These are phyloP conservation scores for Campylorhamphus procurvoides DNA, from an alignment of 2,113 vertebrate genomes.

Conservation along the genomic window DNA sequence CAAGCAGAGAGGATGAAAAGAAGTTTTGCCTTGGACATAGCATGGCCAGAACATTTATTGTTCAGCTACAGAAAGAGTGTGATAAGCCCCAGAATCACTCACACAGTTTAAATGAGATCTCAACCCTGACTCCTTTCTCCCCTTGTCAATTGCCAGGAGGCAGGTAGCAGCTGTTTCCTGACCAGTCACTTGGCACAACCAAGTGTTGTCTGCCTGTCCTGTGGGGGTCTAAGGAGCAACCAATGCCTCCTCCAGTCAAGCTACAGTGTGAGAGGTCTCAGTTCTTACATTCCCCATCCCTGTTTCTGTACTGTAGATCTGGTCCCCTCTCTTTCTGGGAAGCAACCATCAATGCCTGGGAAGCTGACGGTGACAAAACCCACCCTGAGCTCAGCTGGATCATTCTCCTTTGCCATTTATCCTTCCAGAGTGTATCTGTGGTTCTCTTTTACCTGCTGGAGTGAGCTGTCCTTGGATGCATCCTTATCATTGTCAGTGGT, in stretches of 20 bases:
- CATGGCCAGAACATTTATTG: neutral
- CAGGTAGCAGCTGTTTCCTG: neutral
- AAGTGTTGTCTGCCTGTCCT: neutral
- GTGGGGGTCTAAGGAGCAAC: neutral
- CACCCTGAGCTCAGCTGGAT: neutral
- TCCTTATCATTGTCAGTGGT: neutral
- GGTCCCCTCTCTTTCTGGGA: neutral
- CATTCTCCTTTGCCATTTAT: neutral
- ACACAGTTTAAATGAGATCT: neutral
- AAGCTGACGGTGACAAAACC: neutral
- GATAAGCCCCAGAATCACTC: neutral
- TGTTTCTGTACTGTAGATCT: neutral
- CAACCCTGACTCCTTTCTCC: neutral
- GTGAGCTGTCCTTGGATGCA: neutral
- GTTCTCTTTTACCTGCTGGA: neutral
- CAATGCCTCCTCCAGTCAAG: neutral
- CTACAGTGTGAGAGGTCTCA: neutral
- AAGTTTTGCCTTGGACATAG: neutral
- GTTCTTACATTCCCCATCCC: neutral
- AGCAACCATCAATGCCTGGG: neutral
- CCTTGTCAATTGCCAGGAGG: neutral
- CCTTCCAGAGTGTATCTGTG: neutral
- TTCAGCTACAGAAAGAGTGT: neutral
- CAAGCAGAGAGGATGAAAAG: neutral
- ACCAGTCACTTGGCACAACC: neutral